phyloP scores from a whole-genome alignment of 2,797 vertebrate species.

The Sternotherus odoratus region DNA sequence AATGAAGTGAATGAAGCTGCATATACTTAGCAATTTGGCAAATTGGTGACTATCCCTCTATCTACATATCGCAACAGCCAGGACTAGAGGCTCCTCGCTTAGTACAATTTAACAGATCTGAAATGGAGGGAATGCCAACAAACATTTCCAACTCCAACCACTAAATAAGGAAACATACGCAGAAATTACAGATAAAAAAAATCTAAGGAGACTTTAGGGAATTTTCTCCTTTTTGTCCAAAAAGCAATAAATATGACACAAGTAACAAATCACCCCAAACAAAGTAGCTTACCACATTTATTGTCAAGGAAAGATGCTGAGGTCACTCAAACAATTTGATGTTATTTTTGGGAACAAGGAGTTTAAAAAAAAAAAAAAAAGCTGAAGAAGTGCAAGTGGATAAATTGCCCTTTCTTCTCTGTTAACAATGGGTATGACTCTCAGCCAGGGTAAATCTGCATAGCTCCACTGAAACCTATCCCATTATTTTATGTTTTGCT shows the following conservation, averaged over 20 bases:
- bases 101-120: slow-evolving; percentile 68
- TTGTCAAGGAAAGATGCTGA: slow-evolving; percentile 65
- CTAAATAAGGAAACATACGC: slow-evolving; percentile 72
- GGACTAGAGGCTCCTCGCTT: slow-evolving; percentile 36
- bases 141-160: slow-evolving; percentile 64
- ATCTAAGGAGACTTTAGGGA: slow-evolving; percentile 71
- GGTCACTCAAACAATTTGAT: slow-evolving; percentile 67
- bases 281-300: slow-evolving; percentile 67
- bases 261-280: slow-evolving; percentile 68
- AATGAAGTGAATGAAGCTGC: slow-evolving; percentile 33
- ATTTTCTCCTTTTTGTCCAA: slow-evolving; percentile 71
- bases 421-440: background rate
- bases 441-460: slow-evolving; percentile 2
- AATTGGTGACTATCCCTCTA: slow-evolving; percentile 70
- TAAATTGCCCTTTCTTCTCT: slow-evolving; percentile 63
- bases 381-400: slow-evolving; percentile 58
- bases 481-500: background rate
- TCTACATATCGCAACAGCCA: slow-evolving; percentile 58
- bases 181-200: slow-evolving; percentile 73
- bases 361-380: background rate
- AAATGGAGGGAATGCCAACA: slow-evolving; percentile 64
- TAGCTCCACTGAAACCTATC: background rate
- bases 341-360: slow-evolving; percentile 63
- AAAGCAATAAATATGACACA: slow-evolving; percentile 73
- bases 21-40: slow-evolving; percentile 41